phyloP scores from a whole-genome alignment of 2,113 vertebrate genomes.

The Ciconia stormi region DNA sequence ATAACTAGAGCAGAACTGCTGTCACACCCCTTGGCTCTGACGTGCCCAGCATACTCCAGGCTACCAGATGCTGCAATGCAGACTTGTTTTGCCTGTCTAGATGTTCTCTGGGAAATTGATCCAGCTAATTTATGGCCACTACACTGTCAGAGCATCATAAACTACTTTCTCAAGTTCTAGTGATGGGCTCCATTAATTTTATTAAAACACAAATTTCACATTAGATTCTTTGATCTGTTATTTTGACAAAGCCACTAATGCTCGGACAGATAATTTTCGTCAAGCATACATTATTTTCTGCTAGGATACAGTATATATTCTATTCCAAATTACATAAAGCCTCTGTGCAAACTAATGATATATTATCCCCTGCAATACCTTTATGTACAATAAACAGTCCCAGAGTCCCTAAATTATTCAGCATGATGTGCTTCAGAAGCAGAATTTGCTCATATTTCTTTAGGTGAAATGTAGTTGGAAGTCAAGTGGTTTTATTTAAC shows the following conservation, averaged over 20 bases:
- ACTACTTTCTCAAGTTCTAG: neutral
- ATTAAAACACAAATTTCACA: neutral
- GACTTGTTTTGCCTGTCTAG: neutral
- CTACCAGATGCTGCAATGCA: neutral
- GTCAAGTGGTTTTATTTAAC: neutral
- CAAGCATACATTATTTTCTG: neutral
- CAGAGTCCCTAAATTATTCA: constrained; percentile 33
- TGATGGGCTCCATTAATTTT: neutral
- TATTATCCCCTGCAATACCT: neutral
- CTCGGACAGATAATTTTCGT: neutral
- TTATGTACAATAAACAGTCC: neutral
- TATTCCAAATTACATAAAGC: neutral
- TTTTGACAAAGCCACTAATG: neutral
- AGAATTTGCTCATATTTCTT: neutral
- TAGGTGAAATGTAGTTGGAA: neutral
- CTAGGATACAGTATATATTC: neutral
- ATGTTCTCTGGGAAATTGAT: neutral
- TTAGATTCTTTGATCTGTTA: neutral
- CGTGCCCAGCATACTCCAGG: neutral
- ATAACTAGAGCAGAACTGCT: neutral
- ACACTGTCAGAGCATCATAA: neutral
- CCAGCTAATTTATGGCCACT: neutral
- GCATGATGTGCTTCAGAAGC: neutral
- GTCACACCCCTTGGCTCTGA: neutral
- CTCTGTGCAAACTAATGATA: neutral